Conservation (phyloP, 2,113 vertebrate species). For the Scartelaos histophorus region DNA sequence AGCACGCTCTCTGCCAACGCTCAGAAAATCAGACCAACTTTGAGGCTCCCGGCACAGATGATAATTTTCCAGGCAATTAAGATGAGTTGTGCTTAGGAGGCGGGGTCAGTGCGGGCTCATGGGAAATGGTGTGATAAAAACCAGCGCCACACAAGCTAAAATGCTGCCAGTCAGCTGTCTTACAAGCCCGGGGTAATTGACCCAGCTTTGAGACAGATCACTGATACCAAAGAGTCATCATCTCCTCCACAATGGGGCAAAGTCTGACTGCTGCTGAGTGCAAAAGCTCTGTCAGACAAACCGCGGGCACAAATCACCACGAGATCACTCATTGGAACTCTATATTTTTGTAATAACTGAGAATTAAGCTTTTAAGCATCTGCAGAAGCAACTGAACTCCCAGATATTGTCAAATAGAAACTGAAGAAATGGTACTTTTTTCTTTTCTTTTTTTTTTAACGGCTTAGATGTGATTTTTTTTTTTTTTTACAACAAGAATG, state of each 20-base stretch:
- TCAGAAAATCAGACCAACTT: conserved; percentile 54
- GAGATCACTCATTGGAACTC: not conserved
- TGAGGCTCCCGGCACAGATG: conserved; percentile 61
- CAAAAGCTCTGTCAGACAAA: conserved; percentile 7
- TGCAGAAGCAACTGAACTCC: not conserved
- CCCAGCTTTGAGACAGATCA: conserved; percentile 54
- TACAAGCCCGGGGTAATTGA: conserved; percentile 70
- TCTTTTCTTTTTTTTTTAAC: not conserved
- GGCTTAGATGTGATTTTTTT: not conserved
- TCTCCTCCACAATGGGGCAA: conserved; percentile 32
- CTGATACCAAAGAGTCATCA: conserved; percentile 60
- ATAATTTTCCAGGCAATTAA: conserved; percentile 75
- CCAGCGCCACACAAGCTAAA: conserved; percentile 47
- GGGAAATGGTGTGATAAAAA: conserved; percentile 55
- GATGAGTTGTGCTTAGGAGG: conserved; percentile 47
- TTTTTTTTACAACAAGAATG: not conserved
- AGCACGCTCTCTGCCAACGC: conserved; percentile 38
- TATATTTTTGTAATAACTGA: not conserved
- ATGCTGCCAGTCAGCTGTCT: conserved; percentile 67
- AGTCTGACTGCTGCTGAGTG: conserved; percentile 24
- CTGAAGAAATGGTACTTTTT: not conserved
- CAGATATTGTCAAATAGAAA: not conserved
- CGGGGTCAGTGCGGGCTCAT: conserved; percentile 59
- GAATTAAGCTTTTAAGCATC: not conserved
- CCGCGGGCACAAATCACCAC: not conserved